phyloP scores from a whole-genome alignment of 2,113 vertebrate species.

The Rhinichthys klamathensis region DNA sequence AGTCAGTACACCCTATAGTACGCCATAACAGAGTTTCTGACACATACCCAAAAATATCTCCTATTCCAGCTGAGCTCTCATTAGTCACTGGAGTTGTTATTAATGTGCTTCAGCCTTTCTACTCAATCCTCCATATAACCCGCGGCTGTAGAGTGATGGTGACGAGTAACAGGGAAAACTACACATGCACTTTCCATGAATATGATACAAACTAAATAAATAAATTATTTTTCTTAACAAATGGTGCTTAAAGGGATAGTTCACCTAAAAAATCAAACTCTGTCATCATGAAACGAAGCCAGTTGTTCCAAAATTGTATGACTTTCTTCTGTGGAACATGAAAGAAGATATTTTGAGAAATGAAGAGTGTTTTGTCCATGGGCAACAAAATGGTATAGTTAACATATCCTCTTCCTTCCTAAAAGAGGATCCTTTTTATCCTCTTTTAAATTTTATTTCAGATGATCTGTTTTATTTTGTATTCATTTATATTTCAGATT shows the following conservation, averaged over 20 bases:
- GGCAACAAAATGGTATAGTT: not conserved
- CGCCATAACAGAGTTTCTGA: not conserved
- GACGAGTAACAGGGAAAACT: not conserved
- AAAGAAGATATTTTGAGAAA: not conserved
- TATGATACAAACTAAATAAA: not conserved
- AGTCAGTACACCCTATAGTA: not conserved
- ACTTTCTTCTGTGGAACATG: not conserved
- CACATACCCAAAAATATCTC: conserved; percentile 22
- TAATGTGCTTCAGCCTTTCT: conserved; percentile 17
- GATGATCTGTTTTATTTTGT: not conserved
- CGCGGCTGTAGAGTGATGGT: not conserved
- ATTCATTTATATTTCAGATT: not conserved
- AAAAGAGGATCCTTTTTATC: no score
- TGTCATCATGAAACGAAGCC: not conserved
- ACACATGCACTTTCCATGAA: not conserved
- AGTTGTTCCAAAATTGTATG: not conserved
- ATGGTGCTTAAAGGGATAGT: not conserved
- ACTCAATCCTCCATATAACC: conserved; percentile 13
- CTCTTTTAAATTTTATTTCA: not conserved
- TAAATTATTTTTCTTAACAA: not conserved
- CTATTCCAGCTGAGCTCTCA: not conserved
- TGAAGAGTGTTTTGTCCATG: no score
- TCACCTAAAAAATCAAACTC: not conserved
- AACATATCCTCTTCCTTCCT: not conserved
- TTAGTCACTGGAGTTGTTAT: conserved; percentile 1